A percentile compares a stretch with the other conserved stretches of the same genome.
These are phyloP conservation scores for Drepana falcataria DNA, from an alignment of 2,888 invertebrate genomes.

Conservation along the genomic window DNA sequence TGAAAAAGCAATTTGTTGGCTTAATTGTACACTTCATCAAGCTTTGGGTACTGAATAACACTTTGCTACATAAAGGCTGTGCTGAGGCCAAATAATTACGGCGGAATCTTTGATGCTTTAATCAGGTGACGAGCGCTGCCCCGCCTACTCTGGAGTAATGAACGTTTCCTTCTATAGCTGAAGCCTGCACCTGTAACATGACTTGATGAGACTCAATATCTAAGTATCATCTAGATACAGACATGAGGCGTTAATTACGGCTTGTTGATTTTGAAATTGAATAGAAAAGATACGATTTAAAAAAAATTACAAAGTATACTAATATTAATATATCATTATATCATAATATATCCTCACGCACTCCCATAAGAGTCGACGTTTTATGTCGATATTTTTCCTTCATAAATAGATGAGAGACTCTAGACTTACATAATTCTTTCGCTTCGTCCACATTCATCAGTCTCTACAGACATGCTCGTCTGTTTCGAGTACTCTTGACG, in stretches of 20 bases:
- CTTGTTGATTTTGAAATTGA: conserved; percentile 2
- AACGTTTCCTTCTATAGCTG: conserved; percentile 45
- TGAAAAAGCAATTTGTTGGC: conserved; percentile 15
- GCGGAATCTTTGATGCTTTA: conserved; percentile 61
- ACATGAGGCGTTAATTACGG: conserved; percentile 10
- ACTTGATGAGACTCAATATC: conserved; percentile 25
- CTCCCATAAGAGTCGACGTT: too few relatives aligned
- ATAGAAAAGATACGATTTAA: too few relatives aligned
- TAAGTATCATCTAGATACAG: conserved; percentile 5
- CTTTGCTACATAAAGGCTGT: conserved; percentile 25
- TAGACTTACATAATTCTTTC: too few relatives aligned
- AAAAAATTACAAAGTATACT: too few relatives aligned
- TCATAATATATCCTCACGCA: too few relatives aligned
- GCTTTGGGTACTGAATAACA: conserved; percentile 21
- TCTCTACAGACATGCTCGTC: too few relatives aligned
- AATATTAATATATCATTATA: too few relatives aligned
- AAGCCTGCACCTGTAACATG: conserved; percentile 27
- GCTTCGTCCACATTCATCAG: too few relatives aligned
- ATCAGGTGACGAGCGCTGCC: conserved; percentile 56
- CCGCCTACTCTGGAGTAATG: conserved; percentile 57
- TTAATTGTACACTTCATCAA: conserved; percentile 11
- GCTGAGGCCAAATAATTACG: conserved; percentile 55
- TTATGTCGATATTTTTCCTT: too few relatives aligned
- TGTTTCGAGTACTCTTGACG: too few relatives aligned
- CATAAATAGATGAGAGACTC: too few relatives aligned